phyloP scores from a whole-genome alignment of 2,113 vertebrate species.

The Perca schrenkii region DNA sequence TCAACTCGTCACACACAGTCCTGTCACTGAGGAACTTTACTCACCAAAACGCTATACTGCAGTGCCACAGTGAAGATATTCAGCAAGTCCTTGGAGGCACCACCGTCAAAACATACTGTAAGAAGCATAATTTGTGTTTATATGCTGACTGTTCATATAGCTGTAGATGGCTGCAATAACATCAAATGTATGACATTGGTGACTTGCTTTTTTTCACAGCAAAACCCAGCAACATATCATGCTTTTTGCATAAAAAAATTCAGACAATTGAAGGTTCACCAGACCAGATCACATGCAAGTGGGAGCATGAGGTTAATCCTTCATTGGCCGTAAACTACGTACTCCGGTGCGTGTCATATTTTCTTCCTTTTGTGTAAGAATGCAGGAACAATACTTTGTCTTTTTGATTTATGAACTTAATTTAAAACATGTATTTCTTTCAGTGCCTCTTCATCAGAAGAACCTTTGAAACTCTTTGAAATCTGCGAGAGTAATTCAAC shows the following conservation, averaged over 20 bases:
- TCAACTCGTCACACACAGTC: conserved; percentile 53
- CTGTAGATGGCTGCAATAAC: too few relatives aligned
- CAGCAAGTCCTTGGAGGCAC: conserved; percentile 55
- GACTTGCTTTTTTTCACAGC: conserved; percentile 41
- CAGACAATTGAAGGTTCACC: rapidly evolving
- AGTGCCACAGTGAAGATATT: conserved; percentile 43
- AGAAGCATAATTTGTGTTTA: conserved; percentile 21
- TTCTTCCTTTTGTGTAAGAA: neutral
- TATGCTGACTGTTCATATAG: neutral
- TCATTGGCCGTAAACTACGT: conserved; percentile 53
- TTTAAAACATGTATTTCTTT: conserved; percentile 33
- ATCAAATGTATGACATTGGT: neutral
- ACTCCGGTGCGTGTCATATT: conserved; percentile 29
- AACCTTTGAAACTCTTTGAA: too few relatives aligned
- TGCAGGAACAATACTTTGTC: neutral
- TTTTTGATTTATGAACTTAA: neutral
- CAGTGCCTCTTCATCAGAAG: neutral
- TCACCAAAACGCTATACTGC: neutral
- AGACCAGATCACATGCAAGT: conserved; percentile 57
- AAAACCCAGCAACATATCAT: conserved; percentile 68
- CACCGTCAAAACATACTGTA: conserved; percentile 67
- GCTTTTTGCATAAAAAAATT: conserved; percentile 11
- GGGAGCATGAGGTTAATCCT: conserved; percentile 58
- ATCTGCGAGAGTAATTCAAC: too few relatives aligned
- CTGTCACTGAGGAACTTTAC: conserved; percentile 67